phyloP scores from a whole-genome alignment of 2,113 vertebrate species.

The Felis chaus region DNA sequence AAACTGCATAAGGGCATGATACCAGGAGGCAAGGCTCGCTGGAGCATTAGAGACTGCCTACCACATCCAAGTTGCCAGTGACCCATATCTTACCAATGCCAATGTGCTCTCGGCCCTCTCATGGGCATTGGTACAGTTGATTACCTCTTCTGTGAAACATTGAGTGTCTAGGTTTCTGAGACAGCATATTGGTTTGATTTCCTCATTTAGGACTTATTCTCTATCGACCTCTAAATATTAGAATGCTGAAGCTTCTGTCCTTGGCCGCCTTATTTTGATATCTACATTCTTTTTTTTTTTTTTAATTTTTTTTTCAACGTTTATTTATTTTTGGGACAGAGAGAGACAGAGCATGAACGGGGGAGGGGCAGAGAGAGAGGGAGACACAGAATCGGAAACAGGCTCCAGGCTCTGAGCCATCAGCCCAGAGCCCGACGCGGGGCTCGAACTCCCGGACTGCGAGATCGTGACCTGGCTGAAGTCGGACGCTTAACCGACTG shows the following conservation, averaged over 20 bases:
- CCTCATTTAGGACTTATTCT: not conserved
- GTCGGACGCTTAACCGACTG: too few species aligned
- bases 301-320: too few species aligned
- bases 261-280: not conserved
- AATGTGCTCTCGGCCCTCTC: not conserved
- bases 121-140: not conserved
- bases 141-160: not conserved
- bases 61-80: not conserved
- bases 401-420: too few species aligned
- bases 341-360: too few species aligned
- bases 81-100: not conserved
- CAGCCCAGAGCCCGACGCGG: too few species aligned
- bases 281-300: not conserved
- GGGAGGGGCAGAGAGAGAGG: too few species aligned
- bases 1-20: not conserved
- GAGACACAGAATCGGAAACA: too few species aligned
- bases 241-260: not conserved
- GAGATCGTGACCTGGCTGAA: too few species aligned
- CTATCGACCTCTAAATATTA: slow-evolving; percentile 16
- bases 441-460: too few species aligned
- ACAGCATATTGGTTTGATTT: not conserved
- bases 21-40: not conserved
- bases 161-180: not conserved
- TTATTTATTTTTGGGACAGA: too few species aligned
- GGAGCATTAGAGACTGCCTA: not conserved